These are phyloP conservation scores for Strix aluco DNA, from an alignment of 2,113 vertebrate genomes.

Conservation along the genomic window DNA sequence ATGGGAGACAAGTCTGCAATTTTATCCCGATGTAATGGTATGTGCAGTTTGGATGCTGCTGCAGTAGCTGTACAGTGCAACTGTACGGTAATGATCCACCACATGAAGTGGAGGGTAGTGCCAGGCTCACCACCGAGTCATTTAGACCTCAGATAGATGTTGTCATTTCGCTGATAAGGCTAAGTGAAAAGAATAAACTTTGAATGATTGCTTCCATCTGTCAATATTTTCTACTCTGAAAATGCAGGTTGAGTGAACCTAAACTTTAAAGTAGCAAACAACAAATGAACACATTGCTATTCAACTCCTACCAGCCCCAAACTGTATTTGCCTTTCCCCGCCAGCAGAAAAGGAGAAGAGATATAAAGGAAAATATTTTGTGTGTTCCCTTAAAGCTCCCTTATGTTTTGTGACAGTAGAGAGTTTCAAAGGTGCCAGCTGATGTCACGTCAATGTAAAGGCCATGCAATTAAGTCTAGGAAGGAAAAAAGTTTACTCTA, in stretches of 20 bases:
- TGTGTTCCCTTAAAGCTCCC: not conserved
- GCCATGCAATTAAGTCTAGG: not conserved
- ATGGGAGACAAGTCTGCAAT: not conserved
- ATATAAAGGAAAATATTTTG: not conserved
- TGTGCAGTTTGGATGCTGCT: not conserved
- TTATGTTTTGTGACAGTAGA: not conserved
- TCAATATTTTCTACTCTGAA: not conserved
- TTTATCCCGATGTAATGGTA: not conserved
- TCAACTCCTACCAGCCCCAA: not conserved
- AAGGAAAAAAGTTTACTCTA: not conserved
- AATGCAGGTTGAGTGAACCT: not conserved
- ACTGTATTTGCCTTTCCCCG: not conserved
- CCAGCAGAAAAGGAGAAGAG: not conserved
- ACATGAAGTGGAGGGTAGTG: accelerated
- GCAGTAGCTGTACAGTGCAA: not conserved
- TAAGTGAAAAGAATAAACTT: not conserved
- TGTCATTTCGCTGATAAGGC: not conserved
- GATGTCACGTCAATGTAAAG: not conserved
- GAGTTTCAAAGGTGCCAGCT: not conserved
- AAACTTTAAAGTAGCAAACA: not conserved
- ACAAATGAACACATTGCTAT: not conserved
- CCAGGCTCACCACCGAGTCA: not conserved
- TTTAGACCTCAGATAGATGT: not conserved
- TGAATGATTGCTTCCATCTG: not conserved
- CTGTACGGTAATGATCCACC: not conserved